These are phyloP conservation scores for Anguilla pacifica DNA, from an alignment of 2,797 vertebrate genomes.

Conservation along the genomic window DNA sequence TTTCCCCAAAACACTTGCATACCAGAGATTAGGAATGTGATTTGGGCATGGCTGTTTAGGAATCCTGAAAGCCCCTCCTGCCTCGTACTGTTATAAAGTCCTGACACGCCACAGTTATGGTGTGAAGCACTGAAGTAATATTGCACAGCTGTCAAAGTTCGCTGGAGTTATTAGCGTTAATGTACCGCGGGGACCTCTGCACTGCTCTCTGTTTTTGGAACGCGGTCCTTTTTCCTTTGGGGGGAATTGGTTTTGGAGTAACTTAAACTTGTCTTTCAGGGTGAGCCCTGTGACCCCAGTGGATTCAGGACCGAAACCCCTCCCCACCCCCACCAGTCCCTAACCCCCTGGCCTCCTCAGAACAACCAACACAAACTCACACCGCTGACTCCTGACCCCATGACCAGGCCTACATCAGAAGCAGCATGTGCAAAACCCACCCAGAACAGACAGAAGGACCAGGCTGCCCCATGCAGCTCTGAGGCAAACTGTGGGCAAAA, in stretches of 20 bases:
- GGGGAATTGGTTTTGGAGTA: not conserved
- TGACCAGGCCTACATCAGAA: constrained; percentile 8
- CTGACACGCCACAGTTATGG: constrained; percentile 5
- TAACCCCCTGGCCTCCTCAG: constrained; percentile 46
- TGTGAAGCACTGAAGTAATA: constrained; percentile 24
- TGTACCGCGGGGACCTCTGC: constrained; percentile 39
- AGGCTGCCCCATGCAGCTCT: not conserved
- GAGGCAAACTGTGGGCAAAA: not conserved
- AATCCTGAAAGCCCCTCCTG: constrained; percentile 7
- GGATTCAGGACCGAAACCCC: constrained; percentile 51
- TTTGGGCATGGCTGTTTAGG: constrained; percentile 5
- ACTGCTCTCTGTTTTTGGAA: constrained; percentile 37
- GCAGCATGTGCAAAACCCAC: not conserved
- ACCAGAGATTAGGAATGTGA: constrained; percentile 1
- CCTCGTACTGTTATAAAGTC: not conserved
- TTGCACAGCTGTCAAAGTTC: constrained; percentile 20
- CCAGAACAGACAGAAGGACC: not conserved
- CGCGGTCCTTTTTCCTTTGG: constrained; percentile 22
- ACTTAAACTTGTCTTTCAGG: constrained; percentile 22
- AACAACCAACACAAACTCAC: constrained; percentile 58
- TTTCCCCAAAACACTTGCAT: not conserved
- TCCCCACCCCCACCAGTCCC: not conserved
- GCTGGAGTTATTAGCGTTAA: constrained; percentile 14
- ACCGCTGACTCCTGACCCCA: constrained; percentile 55
- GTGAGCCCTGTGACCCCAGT: constrained; percentile 52